Conservation (phyloP, 2,113 vertebrate species). For the Paradoxurus hermaphroditus region DNA sequence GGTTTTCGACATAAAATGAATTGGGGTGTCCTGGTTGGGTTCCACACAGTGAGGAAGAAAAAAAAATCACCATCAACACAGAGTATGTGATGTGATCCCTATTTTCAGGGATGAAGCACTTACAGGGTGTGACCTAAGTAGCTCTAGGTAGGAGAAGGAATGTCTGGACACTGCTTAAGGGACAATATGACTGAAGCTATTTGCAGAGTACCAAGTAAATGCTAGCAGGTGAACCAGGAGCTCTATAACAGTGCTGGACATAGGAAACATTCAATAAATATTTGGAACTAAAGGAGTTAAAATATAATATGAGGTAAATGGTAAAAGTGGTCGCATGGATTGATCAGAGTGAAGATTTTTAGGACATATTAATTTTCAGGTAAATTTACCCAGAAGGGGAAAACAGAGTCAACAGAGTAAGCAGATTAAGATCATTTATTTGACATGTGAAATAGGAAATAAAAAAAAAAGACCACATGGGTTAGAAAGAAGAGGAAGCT, state of each 20-base stretch:
- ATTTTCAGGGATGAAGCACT: background rate
- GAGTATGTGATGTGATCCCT: too few relatives aligned
- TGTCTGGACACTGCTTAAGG: background rate
- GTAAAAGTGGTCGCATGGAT: background rate
- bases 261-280: background rate
- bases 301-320: background rate
- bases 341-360: background rate
- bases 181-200: background rate
- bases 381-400: background rate
- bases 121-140: accelerated
- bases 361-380: background rate
- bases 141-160: background rate
- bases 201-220: background rate
- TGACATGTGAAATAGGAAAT: background rate
- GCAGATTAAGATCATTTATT: background rate
- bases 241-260: background rate
- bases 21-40: background rate
- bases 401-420: background rate
- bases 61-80: background rate
- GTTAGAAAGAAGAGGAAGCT: background rate
- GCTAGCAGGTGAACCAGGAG: background rate
- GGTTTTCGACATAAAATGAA: background rate
- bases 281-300: background rate
- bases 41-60: background rate
- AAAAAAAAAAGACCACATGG: background rate